Evolutionary conservation across 2,888 invertebrate species (phyloP), one percentile per base, ranked within the genome.

Genomic region (Allygus modestus): DNA sequence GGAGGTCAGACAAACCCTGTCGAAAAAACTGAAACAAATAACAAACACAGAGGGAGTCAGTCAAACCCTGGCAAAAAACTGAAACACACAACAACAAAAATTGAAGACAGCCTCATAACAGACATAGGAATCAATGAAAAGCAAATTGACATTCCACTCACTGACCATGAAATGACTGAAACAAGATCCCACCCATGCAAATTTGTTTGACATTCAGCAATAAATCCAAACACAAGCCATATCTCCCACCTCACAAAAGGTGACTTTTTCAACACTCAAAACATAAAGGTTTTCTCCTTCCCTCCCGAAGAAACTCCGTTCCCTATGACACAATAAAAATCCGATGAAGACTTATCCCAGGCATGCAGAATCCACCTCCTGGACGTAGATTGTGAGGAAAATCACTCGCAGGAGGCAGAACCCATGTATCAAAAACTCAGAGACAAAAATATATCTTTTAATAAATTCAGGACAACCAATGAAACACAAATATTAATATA

Each of bases 251-350:
- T 73, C n/a, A 41, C 43, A 43, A 23, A 73, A 15, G 71, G 28
- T 28, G 71, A 71, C 37, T 12, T n/a, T 12, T 17, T 15, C 17
- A 37, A 71, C n/a, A 31, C 33, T 37, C 17, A 33, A 31, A 33
- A 33, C 9, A 15, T 71, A 33, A 31, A 71, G 28, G 17, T 20
- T n/a, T 71, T 71, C 20, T 71, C 71, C 9, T 71, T 71, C 31
- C 71, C 31, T 5, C 71, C 71, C 9, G 71, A 71, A 73, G 73
- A 73, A 41, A 43, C 73, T n/a, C 73, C 43, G 20, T 17, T 73
- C n/a, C 20, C 41, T 15, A 73, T 43, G 1, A 73, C 73, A 41
- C 73, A 73, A 23, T 41, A 41, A 20, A 73, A 41, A 37, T 12
- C 12, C n/a, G 73, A 73, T 37, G 23, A 73, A 20, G 43, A 73